Percentiles rank a stretch among this genome's conserved stretches.
Conservation (phyloP, 2,797 vertebrate genomes). For the Lutjanus argentimaculatus region DNA sequence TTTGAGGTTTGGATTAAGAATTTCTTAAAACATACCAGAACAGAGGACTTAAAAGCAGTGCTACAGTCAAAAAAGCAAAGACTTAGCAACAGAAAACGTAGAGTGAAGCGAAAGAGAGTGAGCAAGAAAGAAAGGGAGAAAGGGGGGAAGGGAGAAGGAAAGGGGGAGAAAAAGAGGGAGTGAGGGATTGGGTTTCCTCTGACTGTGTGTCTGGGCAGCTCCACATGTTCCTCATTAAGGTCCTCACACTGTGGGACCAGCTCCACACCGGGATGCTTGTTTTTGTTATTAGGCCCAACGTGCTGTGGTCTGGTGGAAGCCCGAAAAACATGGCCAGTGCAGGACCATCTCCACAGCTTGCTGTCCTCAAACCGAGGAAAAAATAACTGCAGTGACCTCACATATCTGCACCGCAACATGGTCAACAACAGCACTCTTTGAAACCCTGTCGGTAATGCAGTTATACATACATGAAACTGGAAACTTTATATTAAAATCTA, state of each 20-base stretch:
- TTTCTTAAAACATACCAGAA: slow-evolving; percentile 14
- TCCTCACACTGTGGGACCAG: slow-evolving; percentile 87
- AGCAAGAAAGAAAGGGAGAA: slow-evolving; percentile 67
- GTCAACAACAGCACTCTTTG: not conserved
- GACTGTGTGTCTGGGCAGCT: slow-evolving; percentile 88
- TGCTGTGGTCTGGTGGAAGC: slow-evolving; percentile 83
- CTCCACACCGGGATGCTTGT: slow-evolving; percentile 87
- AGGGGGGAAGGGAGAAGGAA: slow-evolving; percentile 66
- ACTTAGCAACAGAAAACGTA: slow-evolving; percentile 34
- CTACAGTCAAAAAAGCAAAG: slow-evolving; percentile 17
- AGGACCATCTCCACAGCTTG: slow-evolving; percentile 64
- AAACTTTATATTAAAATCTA: not conserved
- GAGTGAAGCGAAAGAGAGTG: slow-evolving; percentile 53
- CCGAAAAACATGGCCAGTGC: slow-evolving; percentile 65
- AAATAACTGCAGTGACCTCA: slow-evolving; percentile 38
- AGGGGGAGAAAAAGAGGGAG: slow-evolving; percentile 59
- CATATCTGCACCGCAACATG: slow-evolving; percentile 6
- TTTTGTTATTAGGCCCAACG: slow-evolving; percentile 88
- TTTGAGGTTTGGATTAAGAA: slow-evolving; percentile 17
- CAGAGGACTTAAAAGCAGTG: slow-evolving; percentile 9
- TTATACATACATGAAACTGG: not conserved
- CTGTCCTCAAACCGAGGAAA: slow-evolving; percentile 51
- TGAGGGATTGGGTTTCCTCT: slow-evolving; percentile 88
- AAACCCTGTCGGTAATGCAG: not conserved
- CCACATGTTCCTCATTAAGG: slow-evolving; percentile 91